Percentiles rank a stretch among this genome's conserved stretches.
Conservation (phyloP, 2,113 vertebrate species). For the Orientallactaga bullata region DNA sequence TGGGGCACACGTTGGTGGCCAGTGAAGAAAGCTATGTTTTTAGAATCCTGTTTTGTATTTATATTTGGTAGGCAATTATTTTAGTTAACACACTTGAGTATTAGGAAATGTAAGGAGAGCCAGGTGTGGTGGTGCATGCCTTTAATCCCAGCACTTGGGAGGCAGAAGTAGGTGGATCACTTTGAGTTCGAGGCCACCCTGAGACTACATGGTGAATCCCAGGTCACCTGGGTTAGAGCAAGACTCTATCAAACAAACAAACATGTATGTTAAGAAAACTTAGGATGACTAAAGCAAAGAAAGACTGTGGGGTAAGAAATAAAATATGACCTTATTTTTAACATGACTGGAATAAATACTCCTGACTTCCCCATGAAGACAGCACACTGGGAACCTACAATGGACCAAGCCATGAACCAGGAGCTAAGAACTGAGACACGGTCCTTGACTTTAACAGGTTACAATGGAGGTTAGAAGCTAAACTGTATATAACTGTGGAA, state of each 20-base stretch:
- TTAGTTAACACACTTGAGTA: not conserved
- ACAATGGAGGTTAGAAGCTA: not conserved
- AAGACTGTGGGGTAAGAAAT: not conserved
- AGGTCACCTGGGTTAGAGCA: too few relatives aligned
- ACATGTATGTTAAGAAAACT: not conserved
- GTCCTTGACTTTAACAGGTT: not conserved
- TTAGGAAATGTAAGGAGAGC: not conserved
- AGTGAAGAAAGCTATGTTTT: not conserved
- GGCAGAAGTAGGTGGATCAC: too few relatives aligned
- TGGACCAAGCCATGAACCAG: fast-evolving
- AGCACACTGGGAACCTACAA: not conserved
- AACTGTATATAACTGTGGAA: not conserved
- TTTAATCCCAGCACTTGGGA: too few relatives aligned
- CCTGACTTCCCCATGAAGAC: not conserved
- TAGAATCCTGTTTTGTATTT: not conserved
- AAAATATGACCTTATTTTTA: not conserved
- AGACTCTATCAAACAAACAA: too few relatives aligned
- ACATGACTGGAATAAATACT: not conserved
- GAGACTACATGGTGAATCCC: too few relatives aligned
- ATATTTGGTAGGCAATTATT: slow-evolving; percentile 18
- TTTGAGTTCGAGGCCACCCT: too few relatives aligned
- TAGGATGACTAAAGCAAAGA: not conserved
- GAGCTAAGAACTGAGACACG: not conserved
- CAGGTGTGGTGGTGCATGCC: not conserved
- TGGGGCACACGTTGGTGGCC: not conserved